Evolutionary conservation across 2,888 invertebrate genomes (phyloP).

Genomic region (Amphipyra tragopoginis): DNA sequence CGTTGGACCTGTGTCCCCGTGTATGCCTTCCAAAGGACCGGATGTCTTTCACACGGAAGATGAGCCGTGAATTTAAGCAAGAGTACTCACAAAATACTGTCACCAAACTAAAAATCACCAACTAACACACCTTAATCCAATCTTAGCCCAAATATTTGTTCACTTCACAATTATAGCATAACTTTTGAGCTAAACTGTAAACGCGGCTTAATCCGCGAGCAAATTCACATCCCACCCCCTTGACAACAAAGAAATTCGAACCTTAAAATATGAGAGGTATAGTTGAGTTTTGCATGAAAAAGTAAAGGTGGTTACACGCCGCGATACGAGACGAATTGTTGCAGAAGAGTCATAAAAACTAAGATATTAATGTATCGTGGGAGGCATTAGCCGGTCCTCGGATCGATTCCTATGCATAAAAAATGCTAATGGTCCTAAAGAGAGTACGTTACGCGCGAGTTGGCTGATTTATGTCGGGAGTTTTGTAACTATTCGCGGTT

Average conservation of each 20-base stretch:
- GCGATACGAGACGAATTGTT: conserved; percentile 80
- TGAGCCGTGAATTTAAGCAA: no score
- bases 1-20: no score
- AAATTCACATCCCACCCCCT: conserved; percentile 44
- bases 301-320: conserved; percentile 64
- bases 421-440: conserved; percentile 88
- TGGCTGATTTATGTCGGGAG: conserved; percentile 84
- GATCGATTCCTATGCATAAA: conserved; percentile 90
- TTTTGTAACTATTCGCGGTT: conserved; percentile 77
- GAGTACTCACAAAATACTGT: neutral
- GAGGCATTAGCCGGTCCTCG: conserved; percentile 88
- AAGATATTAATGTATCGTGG: conserved; percentile 90
- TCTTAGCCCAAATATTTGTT: conserved; percentile 60
- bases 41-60: no score
- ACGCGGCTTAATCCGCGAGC: conserved; percentile 64
- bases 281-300: conserved; percentile 19
- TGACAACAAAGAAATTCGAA: conserved; percentile 28
- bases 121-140: conserved; percentile 49
- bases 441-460: conserved; percentile 79
- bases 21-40: no score
- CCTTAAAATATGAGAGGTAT: conserved; percentile 7
- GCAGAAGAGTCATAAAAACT: conserved; percentile 89
- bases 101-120: conserved; percentile 7
- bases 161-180: conserved; percentile 59
- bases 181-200: conserved; percentile 66